A percentile compares a stretch with the other conserved stretches of the same genome.
These are phyloP conservation scores for Aramus guarauna DNA, from an alignment of 2,113 vertebrate genomes.

Conservation along the genomic window DNA sequence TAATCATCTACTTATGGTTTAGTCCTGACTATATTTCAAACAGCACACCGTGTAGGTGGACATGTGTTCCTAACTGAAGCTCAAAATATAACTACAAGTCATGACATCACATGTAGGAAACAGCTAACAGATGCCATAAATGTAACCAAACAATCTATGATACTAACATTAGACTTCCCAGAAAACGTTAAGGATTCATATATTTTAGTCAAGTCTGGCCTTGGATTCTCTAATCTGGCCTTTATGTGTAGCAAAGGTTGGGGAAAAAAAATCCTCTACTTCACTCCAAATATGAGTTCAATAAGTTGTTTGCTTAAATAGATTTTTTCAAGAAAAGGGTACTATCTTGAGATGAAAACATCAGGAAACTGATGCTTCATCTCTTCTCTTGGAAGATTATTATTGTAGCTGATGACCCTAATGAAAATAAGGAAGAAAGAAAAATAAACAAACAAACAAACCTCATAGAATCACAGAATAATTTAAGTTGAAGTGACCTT, in stretches of 20 bases:
- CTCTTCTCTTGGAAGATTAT: not conserved
- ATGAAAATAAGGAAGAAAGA: not conserved
- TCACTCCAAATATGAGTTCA: not conserved
- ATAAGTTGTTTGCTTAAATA: not conserved
- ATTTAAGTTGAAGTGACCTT: not conserved
- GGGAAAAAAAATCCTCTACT: not conserved
- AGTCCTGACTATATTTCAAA: not conserved
- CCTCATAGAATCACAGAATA: not conserved
- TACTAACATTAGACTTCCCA: not conserved
- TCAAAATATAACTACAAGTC: not conserved
- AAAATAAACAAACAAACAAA: not conserved
- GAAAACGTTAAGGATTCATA: not conserved
- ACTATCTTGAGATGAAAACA: not conserved
- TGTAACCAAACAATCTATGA: not conserved
- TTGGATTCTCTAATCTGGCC: not conserved
- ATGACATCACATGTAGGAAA: constrained; percentile 20
- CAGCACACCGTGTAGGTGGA: not conserved
- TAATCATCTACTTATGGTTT: not conserved
- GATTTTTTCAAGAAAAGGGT: not conserved
- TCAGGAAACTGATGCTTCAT: not conserved
- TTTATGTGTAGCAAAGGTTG: not conserved
- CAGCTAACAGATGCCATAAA: constrained; percentile 13
- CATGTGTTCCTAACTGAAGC: not conserved
- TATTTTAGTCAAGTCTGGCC: not conserved
- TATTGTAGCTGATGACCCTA: not conserved